Evolutionary conservation across 2,797 vertebrate genomes (phyloP).

Genomic region (Coilia nasus): DNA sequence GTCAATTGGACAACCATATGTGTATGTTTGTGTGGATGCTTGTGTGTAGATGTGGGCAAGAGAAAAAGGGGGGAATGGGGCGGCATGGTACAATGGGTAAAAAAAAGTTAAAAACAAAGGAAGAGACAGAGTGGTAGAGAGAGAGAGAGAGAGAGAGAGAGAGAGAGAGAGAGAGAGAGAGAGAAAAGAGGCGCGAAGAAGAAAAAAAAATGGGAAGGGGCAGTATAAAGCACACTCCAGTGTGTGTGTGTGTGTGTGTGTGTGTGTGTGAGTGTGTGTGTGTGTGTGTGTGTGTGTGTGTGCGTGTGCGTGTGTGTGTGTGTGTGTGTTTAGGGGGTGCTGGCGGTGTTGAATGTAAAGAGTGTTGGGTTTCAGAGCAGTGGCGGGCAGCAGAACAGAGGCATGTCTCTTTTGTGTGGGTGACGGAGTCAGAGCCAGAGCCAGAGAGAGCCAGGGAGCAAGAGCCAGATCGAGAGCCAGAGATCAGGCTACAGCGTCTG

Average conservation of each 20-base stretch:
- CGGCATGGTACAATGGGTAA: background rate
- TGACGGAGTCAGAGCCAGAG: background rate
- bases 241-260: background rate
- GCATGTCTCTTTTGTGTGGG: background rate
- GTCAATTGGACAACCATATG: background rate
- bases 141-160: background rate
- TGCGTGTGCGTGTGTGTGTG: background rate
- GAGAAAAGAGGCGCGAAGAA: background rate
- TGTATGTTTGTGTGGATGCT: background rate
- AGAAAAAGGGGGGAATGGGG: no score
- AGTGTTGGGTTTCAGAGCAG: slow-evolving; percentile 39
- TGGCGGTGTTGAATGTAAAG: background rate
- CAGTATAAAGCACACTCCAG: background rate
- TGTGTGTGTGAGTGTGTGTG: background rate
- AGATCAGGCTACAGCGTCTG: background rate
- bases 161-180: background rate
- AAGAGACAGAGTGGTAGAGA: background rate
- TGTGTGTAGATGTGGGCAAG: background rate
- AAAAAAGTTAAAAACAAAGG: background rate
- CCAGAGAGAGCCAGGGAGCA: no score
- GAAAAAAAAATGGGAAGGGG: background rate
- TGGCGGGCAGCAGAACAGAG: slow-evolving; percentile 6
- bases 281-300: slow-evolving; percentile 5
- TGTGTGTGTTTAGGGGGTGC: slow-evolving; percentile 4
- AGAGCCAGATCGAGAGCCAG: background rate